Evolutionary conservation across 2,888 invertebrate species (phyloP).

Genomic region (Machimus atricapillus): DNA sequence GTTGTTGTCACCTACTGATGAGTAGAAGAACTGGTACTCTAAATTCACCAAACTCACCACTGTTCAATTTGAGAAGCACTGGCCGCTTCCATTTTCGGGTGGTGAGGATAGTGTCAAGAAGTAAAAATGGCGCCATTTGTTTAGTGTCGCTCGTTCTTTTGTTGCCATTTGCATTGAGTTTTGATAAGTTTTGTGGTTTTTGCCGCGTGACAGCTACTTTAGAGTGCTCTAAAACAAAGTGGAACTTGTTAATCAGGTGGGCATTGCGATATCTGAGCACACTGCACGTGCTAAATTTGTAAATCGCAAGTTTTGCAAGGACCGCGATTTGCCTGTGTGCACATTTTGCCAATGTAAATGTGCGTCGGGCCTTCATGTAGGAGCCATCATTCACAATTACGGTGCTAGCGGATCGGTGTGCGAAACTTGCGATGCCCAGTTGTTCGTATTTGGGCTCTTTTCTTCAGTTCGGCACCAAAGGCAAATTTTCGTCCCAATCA

Average conservation of each 20-base stretch:
- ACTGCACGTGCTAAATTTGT: conserved; percentile 26
- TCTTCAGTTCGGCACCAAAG: not conserved
- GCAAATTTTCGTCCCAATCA: not conserved
- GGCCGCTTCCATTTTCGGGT: not conserved
- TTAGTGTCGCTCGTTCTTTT: conserved; percentile 37
- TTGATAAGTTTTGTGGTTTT: conserved; percentile 40
- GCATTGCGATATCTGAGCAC: not conserved
- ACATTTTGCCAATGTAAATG: not conserved
- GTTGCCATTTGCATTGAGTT: conserved; percentile 32
- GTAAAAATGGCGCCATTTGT: conserved; percentile 42
- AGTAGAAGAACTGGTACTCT: not conserved
- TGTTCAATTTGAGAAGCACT: not conserved
- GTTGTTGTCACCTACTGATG: not conserved
- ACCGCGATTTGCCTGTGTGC: conserved; percentile 10
- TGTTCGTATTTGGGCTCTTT: not conserved
- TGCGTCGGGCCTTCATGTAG: not conserved
- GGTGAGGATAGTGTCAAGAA: conserved; percentile 29
- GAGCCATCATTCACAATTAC: not conserved
- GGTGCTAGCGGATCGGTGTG: not conserved
- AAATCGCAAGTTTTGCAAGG: conserved; percentile 18
- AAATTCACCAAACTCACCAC: not conserved
- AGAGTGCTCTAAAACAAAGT: conserved; percentile 25
- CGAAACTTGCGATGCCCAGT: not conserved
- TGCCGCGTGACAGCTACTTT: conserved; percentile 6
- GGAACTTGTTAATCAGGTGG: conserved; percentile 14